Conservation (phyloP, 2,888 invertebrate species). For the Catocala sponsa region DNA sequence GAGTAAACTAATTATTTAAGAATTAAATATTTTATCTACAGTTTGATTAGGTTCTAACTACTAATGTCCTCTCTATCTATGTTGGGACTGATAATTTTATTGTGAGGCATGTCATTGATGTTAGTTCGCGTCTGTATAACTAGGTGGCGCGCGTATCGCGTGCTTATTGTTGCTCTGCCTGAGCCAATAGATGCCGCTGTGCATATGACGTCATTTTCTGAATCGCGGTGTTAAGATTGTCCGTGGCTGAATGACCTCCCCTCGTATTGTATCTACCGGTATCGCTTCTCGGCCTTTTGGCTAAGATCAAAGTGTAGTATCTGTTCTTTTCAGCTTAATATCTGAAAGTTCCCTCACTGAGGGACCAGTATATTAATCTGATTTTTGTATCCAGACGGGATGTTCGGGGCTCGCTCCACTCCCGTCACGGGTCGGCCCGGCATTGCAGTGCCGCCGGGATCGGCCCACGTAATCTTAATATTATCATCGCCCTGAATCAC, state of each 20-base stretch:
- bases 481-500: no score
- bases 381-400: constrained; percentile 73
- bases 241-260: constrained; percentile 28
- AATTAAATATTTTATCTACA: no score
- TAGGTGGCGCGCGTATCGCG: no score
- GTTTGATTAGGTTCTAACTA: no score
- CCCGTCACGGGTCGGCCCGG: constrained; percentile 90
- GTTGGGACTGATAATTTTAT: no score
- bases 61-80: no score
- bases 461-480: no score
- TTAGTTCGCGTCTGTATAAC: no score
- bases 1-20: no score
- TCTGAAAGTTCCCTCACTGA: constrained; percentile 73
- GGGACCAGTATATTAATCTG: constrained; percentile 88
- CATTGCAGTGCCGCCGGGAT: constrained; percentile 90
- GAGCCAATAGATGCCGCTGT: constrained; percentile 27
- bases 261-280: background rate
- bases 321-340: constrained; percentile 58
- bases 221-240: constrained; percentile 48
- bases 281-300: constrained; percentile 87
- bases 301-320: constrained; percentile 71
- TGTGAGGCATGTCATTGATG: no score
- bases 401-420: constrained; percentile 90
- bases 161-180: no score
- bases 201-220: constrained; percentile 26